These are phyloP conservation scores for Indri indri DNA, from an alignment of 2,113 vertebrate genomes.

Conservation along the genomic window DNA sequence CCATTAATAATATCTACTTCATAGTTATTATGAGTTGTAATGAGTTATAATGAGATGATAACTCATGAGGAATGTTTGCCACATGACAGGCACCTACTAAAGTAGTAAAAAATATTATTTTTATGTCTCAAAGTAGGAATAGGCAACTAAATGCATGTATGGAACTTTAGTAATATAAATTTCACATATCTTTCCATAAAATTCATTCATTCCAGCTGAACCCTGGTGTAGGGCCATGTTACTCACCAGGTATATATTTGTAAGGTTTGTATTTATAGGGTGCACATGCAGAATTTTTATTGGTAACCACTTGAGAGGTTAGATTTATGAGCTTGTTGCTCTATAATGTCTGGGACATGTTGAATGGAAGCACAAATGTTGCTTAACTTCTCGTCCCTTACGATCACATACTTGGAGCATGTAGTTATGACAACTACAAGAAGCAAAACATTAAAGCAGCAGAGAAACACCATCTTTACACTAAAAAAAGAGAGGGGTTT, in stretches of 20 bases:
- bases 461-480: constrained; percentile 74
- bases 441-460: constrained; percentile 85
- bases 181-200: neutral
- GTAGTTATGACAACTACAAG: constrained; percentile 87
- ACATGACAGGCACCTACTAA: neutral
- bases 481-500: constrained; percentile 61
- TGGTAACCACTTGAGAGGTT: neutral
- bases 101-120: neutral
- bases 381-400: constrained; percentile 31
- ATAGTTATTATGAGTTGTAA: neutral
- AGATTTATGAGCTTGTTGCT: constrained; percentile 51
- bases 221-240: neutral
- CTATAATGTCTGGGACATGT: neutral
- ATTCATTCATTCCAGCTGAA: neutral
- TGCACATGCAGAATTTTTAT: neutral
- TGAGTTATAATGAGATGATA: neutral
- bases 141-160: neutral
- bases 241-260: neutral
- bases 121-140: neutral
- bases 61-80: neutral
- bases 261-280: neutral
- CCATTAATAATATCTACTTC: neutral
- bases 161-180: neutral
- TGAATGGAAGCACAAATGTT: constrained; percentile 26
- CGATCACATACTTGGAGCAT: constrained; percentile 64